Evolutionary conservation across 2,888 invertebrate species (phyloP), one percentile per base, ranked within the genome.

Genomic region (Lamellibrachia columna): DNA sequence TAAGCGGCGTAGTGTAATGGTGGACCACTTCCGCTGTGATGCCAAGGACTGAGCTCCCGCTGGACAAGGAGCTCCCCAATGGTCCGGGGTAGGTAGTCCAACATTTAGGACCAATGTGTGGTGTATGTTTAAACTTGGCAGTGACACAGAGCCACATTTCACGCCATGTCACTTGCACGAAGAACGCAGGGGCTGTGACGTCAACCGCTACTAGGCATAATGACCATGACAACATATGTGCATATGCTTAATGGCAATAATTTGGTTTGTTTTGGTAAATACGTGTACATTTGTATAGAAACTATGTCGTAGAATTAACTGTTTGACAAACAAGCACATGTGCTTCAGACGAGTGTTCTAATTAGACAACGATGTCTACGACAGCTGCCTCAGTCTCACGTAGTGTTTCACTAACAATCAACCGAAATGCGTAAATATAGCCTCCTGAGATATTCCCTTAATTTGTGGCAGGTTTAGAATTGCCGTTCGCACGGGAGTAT

Each of bases 251-350:
- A 15, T 75, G 22, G 22, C n/a, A 75, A n/a, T 75, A 75, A n/a
- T 75, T 75, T 60, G 0, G 40, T 40, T 75, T 75, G 75, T 22
- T 75, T 75, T 75, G 75, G 75, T 75, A 75, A 22, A 75, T 22
- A 15, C 22, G 75, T 75, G 75, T 75, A 75, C 75, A 75, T 75
- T 75, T 75, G 75, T 75, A 75, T 75, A 75, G 75, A 75, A 75
- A 75, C 2, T 15, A 75, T 75, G n/a, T 75, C 2, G 75, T 75
- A 75, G 75, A 75, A 15, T 75, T 75, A 22, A 75, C n/a, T 75
- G 22, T 75, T 58, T 75, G 22, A 75, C 75, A 11, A 22, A n/a
- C 75, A 75, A 75, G 6, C 40, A 40, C 75, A 75, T 2, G 75
- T 75, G 75, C 58, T 58, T 58, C 58, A 15, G 58, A 58, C 11